Evolutionary conservation across 2,888 invertebrate species (phyloP).

Genomic region (Phyllotreta striolata): DNA sequence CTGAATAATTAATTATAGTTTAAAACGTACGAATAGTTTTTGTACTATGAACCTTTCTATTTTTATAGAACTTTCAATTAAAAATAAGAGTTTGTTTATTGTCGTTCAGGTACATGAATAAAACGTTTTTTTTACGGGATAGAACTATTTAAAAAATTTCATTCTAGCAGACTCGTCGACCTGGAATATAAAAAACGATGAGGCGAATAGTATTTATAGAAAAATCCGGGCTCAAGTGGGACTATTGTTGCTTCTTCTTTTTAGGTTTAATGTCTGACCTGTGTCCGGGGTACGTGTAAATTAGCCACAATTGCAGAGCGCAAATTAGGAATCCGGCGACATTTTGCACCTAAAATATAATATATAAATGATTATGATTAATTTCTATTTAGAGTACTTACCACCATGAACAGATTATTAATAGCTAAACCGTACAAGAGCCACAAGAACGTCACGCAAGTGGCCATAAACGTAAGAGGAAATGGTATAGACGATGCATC

Average conservation of each 20-base stretch:
- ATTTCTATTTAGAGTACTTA: constrained; percentile 61
- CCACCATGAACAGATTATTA: constrained; percentile 78
- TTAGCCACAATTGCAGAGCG: constrained; percentile 71
- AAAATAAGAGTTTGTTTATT: neutral
- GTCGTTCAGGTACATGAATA: neutral
- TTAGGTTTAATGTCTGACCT: constrained; percentile 43
- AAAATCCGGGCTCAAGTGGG: constrained; percentile 7
- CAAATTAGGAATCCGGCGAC: constrained; percentile 69
- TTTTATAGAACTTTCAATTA: no score
- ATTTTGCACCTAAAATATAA: constrained; percentile 75
- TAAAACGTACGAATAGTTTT: no score
- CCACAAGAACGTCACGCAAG: constrained; percentile 82
- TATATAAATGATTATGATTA: constrained; percentile 4
- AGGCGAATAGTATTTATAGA: constrained; percentile 15
- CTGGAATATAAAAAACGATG: constrained; percentile 38
- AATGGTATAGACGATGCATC: constrained; percentile 89
- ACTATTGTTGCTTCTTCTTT: constrained; percentile 34
- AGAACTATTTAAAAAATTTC: neutral
- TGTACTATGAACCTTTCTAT: no score
- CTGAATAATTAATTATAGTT: no score
- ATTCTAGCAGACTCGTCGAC: constrained; percentile 15
- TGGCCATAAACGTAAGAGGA: constrained; percentile 84
- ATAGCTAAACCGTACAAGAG: constrained; percentile 81
- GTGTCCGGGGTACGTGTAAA: constrained; percentile 70
- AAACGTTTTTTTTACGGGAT: neutral